Conservation (phyloP, 23 tunicate species). For the Halocynthia aurantium region DNA sequence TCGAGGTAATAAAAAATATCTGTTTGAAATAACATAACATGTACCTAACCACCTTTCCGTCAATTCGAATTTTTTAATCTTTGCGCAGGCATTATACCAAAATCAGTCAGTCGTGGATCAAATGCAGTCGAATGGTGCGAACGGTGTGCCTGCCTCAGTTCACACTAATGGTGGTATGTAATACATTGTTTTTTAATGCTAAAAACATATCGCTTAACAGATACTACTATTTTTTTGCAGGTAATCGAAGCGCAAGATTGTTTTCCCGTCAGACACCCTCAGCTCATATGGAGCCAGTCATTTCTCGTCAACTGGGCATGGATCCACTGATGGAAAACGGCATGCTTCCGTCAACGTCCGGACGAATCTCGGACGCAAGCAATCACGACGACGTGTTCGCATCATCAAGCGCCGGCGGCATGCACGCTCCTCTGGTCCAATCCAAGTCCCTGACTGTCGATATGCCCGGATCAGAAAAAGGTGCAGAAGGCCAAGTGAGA, state of each 20-base stretch:
- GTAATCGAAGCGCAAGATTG: constrained; percentile 23
- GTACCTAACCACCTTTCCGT: too few species aligned
- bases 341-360: too few species aligned
- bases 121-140: neutral
- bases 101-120: constrained; percentile 25
- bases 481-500: neutral
- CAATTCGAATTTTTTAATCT: neutral
- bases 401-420: constrained; percentile 15
- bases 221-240: neutral
- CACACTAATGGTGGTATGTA: neutral
- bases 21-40: too few species aligned
- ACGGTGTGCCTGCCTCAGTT: too few species aligned
- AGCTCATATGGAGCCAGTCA: constrained; percentile 27
- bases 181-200: neutral
- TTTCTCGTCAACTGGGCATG: neutral
- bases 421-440: neutral
- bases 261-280: constrained; percentile 89
- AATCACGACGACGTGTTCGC: constrained; percentile 27
- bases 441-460: constrained; percentile 10
- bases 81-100: constrained; percentile 31
- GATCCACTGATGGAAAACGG: too few species aligned
- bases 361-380: constrained; percentile 14
- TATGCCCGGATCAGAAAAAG: constrained; percentile 9
- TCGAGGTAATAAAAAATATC: too few species aligned
- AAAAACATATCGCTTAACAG: neutral